Evolutionary conservation across 92 coral and sea anemone genomes (phyloP).

Genomic region (Virgularia gustaviana): DNA sequence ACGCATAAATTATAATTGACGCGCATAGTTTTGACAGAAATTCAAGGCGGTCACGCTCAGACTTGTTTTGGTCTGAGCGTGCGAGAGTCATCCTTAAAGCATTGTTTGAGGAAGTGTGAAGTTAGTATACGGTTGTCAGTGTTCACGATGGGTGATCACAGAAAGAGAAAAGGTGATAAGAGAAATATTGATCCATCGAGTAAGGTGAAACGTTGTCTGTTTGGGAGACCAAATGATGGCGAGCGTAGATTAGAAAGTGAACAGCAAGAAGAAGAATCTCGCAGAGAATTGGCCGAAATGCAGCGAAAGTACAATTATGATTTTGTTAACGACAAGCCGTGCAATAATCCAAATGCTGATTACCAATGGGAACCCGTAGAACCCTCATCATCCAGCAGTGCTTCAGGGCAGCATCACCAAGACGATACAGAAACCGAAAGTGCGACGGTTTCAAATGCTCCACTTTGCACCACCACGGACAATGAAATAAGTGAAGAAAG

Average conservation of each 20-base stretch:
- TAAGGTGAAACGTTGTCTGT: slow-evolving; percentile 58
- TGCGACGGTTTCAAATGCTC: too few relatives aligned
- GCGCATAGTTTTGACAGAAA: not conserved
- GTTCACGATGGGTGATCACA: slow-evolving; percentile 4
- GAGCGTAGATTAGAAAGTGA: slow-evolving; percentile 22
- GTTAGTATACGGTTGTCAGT: not conserved
- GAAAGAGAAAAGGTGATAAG: slow-evolving; percentile 16
- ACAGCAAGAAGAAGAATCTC: slow-evolving; percentile 7
- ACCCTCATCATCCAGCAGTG: too few relatives aligned
- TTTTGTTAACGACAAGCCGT: slow-evolving; percentile 66
- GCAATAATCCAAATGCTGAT: slow-evolving; percentile 49
- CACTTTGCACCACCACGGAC: too few relatives aligned
- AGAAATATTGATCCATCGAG: slow-evolving; percentile 16
- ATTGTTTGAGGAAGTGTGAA: not conserved
- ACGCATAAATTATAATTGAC: slow-evolving; percentile 20
- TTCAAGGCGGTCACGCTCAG: slow-evolving; percentile 25
- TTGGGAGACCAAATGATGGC: slow-evolving; percentile 57
- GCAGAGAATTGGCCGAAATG: slow-evolving; percentile 44
- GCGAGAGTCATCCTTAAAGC: not conserved
- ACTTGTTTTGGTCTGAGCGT: slow-evolving; percentile 15
- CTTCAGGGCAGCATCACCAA: too few relatives aligned
- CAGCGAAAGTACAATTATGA: slow-evolving; percentile 72
- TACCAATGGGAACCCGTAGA: slow-evolving; percentile 78
- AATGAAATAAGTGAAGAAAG: too few relatives aligned
- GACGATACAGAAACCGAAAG: too few relatives aligned